Evolutionary conservation across 2,888 invertebrate genomes (phyloP), one percentile per base, ranked within the genome.

Genomic region (Penaeus monodon): DNA sequence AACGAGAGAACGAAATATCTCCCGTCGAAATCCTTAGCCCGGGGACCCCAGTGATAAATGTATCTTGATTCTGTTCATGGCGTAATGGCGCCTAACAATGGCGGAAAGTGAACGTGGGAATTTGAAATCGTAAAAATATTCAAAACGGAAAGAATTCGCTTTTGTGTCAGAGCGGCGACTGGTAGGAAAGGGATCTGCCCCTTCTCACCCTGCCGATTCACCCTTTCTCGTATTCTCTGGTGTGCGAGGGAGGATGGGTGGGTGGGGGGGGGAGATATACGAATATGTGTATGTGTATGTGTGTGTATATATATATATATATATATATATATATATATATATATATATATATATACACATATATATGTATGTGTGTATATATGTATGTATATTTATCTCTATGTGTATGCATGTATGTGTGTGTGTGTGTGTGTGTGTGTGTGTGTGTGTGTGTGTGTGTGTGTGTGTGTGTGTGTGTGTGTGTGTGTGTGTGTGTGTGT

Each of bases 21-120:
- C 14, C 49, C 49, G 49, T 10, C 49, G 10, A 49, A 57, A 57
- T 57, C 14, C 14, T 3, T 3, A 20, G 57, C 17, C 17, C 17
- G 2, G 17, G 2, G 57, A 57, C 57, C 17, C 57, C 57, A 3
- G 17, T 57, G 57, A 57, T 57, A 57, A 57, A 57, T 57, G 57
- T 57, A 17, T 57, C 57, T 57, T 57, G 57, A 57, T 57, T 57
- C 17, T 57, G 17, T 4, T 20, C 57, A 17, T 17, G 17, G 57
- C 57, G 57, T 14, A 57, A 57, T 57, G 57, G 57, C 0, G 57
- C 3, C 57, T 20, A 0, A 57, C 57, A 57, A 57, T 57, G 57
- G 57, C 57, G 17, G 57, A 17, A 57, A 57, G 57, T 20, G 57
- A 57, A 65, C 84, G 66, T 84, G 84, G 84, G 84, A 84, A 84